Conservation (phyloP, 2,113 vertebrate genomes). For the Chaenogobius annularis region DNA sequence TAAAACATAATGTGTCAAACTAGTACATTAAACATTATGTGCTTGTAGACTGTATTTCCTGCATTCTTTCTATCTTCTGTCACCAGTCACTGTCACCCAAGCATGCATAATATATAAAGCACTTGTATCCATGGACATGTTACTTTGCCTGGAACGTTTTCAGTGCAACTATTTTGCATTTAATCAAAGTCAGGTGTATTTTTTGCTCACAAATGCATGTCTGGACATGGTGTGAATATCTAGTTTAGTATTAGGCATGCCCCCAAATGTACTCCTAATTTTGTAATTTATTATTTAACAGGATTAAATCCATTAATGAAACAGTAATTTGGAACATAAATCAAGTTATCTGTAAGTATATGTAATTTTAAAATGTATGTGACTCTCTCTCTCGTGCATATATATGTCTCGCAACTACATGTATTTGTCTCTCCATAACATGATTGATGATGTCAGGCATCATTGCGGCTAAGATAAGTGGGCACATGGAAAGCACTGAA, state of each 20-base stretch:
- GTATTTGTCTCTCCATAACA: too few relatives aligned
- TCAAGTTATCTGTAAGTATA: not conserved
- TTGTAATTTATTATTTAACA: not conserved
- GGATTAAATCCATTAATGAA: constrained; percentile 1
- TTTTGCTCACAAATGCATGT: not conserved
- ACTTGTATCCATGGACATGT: not conserved
- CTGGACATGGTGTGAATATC: not conserved
- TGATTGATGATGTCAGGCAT: too few relatives aligned
- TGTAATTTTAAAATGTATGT: too few relatives aligned
- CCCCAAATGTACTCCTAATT: not conserved
- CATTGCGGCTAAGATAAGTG: too few relatives aligned
- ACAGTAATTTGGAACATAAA: not conserved
- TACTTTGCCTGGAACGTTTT: too few relatives aligned
- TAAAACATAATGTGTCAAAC: not conserved
- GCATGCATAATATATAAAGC: too few relatives aligned
- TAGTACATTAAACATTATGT: constrained; percentile 16
- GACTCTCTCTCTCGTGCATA: too few relatives aligned
- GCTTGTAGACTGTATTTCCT: not conserved
- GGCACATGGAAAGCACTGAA: too few relatives aligned
- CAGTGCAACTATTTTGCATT: not conserved
- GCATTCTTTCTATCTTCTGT: not conserved
- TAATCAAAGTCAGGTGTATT: too few relatives aligned
- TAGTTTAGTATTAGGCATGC: not conserved
- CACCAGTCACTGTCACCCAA: not conserved
- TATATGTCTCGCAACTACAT: too few relatives aligned